phyloP scores from a whole-genome alignment of 2,888 invertebrate species.

The Malthinus seriepunctatus region DNA sequence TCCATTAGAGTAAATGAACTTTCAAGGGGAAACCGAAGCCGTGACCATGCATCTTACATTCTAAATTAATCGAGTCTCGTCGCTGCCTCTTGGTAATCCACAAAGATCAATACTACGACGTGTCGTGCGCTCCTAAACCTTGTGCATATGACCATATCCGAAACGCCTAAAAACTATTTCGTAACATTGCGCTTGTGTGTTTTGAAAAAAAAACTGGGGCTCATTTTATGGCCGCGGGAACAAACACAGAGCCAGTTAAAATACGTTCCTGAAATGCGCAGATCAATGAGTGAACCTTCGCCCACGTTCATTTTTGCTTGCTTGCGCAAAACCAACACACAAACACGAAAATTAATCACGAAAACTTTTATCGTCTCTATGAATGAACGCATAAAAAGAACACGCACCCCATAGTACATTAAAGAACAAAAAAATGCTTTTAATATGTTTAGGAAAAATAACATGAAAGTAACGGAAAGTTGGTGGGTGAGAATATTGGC shows the following conservation, averaged over 20 bases:
- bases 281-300: slow-evolving; percentile 20
- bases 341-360: slow-evolving; percentile 13
- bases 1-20: slow-evolving; percentile 48
- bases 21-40: slow-evolving; percentile 51
- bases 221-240: slow-evolving; percentile 8
- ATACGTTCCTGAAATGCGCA: slow-evolving; percentile 1
- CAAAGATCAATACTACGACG: slow-evolving; percentile 24
- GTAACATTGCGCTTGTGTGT: slow-evolving; percentile 22
- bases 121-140: slow-evolving; percentile 21
- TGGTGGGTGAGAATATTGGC: too few relatives aligned
- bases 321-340: slow-evolving; percentile 5
- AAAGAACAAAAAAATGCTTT: too few relatives aligned
- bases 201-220: slow-evolving; percentile 12
- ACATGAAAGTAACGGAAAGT: too few relatives aligned
- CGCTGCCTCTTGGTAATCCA: slow-evolving; percentile 25
- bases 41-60: slow-evolving; percentile 51
- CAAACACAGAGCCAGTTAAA: slow-evolving; percentile 10
- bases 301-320: slow-evolving; percentile 13
- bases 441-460: too few relatives aligned
- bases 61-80: slow-evolving; percentile 44
- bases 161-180: not conserved
- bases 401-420: not conserved
- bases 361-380: slow-evolving; percentile 2
- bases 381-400: slow-evolving; percentile 12
- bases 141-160: slow-evolving; percentile 17